Evolutionary conservation across 2,888 invertebrate genomes (phyloP).

Genomic region (Lamproptera curius): DNA sequence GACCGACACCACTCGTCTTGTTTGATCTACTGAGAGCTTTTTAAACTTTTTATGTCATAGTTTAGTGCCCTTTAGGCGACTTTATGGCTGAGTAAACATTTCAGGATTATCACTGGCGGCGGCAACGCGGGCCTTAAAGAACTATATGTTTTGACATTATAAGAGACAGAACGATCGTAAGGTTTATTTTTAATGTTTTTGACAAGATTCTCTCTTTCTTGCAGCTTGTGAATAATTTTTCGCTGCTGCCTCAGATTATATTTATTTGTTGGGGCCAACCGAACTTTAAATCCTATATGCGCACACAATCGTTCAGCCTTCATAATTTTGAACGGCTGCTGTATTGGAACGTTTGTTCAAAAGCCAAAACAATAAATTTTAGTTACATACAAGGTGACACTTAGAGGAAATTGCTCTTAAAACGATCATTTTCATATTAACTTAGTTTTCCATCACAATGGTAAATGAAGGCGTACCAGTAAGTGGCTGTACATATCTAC

Average conservation of each 20-base stretch:
- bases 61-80: slow-evolving; percentile 68
- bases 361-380: too few species aligned
- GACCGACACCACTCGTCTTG: slow-evolving; percentile 66
- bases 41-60: slow-evolving; percentile 76
- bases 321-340: too few species aligned
- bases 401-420: too few species aligned
- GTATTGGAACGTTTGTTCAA: too few species aligned
- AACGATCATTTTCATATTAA: too few species aligned
- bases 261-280: too few species aligned
- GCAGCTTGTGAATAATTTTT: not conserved
- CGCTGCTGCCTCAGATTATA: not conserved
- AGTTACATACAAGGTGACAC: too few species aligned
- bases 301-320: too few species aligned
- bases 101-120: slow-evolving; percentile 52
- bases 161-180: slow-evolving; percentile 24
- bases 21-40: slow-evolving; percentile 78
- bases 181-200: slow-evolving; percentile 32
- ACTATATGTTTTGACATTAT: slow-evolving; percentile 36
- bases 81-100: slow-evolving; percentile 73
- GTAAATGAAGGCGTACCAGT: too few species aligned
- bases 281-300: too few species aligned
- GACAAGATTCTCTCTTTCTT: slow-evolving; percentile 29
- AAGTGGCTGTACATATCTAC: too few species aligned
- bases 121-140: slow-evolving; percentile 38
- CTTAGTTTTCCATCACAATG: too few species aligned